Evolutionary conservation across 2,888 invertebrate genomes (phyloP).

Genomic region (Dryococelus australis): DNA sequence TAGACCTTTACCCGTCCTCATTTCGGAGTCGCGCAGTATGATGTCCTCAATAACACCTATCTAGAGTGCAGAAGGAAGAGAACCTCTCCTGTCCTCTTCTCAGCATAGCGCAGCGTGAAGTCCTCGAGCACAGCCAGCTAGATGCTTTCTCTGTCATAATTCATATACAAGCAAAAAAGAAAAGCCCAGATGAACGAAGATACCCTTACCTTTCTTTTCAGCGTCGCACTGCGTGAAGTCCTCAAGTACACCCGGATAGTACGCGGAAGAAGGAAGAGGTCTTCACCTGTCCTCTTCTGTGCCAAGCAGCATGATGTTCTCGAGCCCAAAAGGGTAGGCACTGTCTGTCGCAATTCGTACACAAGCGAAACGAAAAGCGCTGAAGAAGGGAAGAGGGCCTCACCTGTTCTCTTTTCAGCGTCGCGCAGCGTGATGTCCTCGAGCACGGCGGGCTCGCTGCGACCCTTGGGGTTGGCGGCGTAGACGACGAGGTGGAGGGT

Average conservation of each 20-base stretch:
- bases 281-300: neutral
- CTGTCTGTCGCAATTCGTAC: neutral
- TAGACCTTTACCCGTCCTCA: too few relatives aligned
- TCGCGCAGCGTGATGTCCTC: slow-evolving; percentile 89
- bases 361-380: neutral
- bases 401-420: slow-evolving; percentile 77
- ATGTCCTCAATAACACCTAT: too few relatives aligned
- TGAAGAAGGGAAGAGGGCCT: slow-evolving; percentile 39
- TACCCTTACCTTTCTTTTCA: neutral
- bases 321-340: neutral
- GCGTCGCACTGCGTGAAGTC: neutral
- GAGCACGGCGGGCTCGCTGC: slow-evolving; percentile 79
- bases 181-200: neutral
- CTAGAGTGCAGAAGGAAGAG: neutral
- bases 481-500: slow-evolving; percentile 81
- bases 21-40: neutral
- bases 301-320: neutral
- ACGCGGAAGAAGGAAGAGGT: neutral
- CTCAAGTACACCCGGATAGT: neutral
- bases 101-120: slow-evolving; percentile 86
- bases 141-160: slow-evolving; percentile 73
- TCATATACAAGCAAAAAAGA: neutral
- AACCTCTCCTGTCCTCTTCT: slow-evolving; percentile 69
- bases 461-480: slow-evolving; percentile 85
- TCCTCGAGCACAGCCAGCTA: slow-evolving; percentile 83